phyloP scores from a whole-genome alignment of 2,113 vertebrate species.

The Hippocampus guttulatus region DNA sequence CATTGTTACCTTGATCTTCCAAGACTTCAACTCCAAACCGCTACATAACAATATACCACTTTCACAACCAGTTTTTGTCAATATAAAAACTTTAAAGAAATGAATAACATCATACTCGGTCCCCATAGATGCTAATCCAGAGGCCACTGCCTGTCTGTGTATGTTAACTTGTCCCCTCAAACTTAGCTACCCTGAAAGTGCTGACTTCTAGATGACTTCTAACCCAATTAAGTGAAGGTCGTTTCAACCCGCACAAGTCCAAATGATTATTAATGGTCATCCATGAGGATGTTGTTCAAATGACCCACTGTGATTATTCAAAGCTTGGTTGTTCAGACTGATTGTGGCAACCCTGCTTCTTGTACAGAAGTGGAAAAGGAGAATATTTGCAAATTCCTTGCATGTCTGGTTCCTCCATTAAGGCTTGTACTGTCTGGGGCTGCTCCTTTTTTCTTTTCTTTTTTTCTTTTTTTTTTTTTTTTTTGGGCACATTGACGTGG shows the following conservation, averaged over 20 bases:
- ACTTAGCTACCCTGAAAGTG: no score
- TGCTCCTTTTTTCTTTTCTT: conserved; percentile 11
- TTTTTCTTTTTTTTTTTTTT: neutral
- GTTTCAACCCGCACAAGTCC: neutral
- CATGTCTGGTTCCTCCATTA: conserved; percentile 28
- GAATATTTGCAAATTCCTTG: conserved; percentile 7
- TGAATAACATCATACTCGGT: no score
- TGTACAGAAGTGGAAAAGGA: neutral
- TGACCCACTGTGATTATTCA: neutral
- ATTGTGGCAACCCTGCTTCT: conserved; percentile 4
- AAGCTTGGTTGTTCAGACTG: neutral
- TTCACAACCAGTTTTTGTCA: no score
- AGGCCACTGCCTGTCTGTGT: no score
- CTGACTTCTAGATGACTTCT: neutral
- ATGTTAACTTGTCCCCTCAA: no score
- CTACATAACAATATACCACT: no score
- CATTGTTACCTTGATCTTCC: no score
- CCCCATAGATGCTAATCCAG: no score
- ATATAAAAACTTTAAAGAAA: no score
- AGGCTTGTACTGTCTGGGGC: conserved; percentile 12
- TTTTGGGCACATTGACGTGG: conserved; percentile 22
- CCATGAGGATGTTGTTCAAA: neutral
- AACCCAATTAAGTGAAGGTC: neutral
- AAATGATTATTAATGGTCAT: neutral
- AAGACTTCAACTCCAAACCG: no score